These are phyloP conservation scores for Papilio polyxenes DNA, from an alignment of 1,140 invertebrate species.

Conservation along the genomic window DNA sequence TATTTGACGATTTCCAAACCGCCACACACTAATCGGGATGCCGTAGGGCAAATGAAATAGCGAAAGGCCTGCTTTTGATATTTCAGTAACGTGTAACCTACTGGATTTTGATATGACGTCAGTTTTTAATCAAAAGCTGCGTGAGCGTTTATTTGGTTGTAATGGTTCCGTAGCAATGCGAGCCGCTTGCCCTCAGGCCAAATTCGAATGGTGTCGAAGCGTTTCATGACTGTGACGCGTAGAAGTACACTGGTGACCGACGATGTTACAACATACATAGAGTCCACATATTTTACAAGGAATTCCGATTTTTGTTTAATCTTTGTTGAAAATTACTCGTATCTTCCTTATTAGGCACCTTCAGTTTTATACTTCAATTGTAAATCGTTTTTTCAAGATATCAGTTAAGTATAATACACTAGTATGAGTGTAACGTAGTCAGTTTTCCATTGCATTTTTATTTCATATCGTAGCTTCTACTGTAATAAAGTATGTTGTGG, in stretches of 20 bases:
- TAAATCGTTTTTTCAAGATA: not conserved
- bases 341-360: not conserved
- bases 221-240: not conserved
- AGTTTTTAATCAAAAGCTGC: not conserved
- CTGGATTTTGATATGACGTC: not conserved
- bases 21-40: slow-evolving; percentile 43
- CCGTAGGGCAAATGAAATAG: slow-evolving; percentile 52
- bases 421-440: not conserved
- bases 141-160: not conserved
- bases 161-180: not conserved
- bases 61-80: slow-evolving; percentile 41
- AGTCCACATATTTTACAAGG: not conserved
- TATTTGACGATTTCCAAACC: slow-evolving; percentile 58
- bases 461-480: not conserved
- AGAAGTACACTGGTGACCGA: not conserved
- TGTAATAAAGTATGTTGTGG: slow-evolving; percentile 10
- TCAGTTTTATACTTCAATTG: not conserved
- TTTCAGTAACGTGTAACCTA: not conserved
- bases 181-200: not conserved
- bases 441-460: not conserved
- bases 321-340: not conserved
- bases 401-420: not conserved
- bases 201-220: not conserved
- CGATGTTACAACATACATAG: not conserved
- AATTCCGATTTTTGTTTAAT: not conserved